Evolutionary conservation across 2,888 invertebrate species (phyloP).

Genomic region (Chymomyza caudatula): DNA sequence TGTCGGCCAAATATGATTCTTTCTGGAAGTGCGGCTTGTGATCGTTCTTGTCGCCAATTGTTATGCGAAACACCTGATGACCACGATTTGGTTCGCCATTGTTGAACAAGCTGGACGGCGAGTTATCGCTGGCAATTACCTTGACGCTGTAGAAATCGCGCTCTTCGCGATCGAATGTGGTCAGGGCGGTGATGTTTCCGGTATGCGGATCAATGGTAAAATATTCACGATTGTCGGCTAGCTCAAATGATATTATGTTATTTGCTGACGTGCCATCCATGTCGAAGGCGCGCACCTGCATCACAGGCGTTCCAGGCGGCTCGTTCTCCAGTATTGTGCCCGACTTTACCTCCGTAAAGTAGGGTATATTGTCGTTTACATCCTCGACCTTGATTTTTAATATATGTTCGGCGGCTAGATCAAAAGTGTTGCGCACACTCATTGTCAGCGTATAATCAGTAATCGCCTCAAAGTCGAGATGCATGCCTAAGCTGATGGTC

Average conservation of each 20-base stretch:
- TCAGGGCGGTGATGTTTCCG: conserved; percentile 91
- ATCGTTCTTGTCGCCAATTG: conserved; percentile 97
- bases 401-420: conserved; percentile 87
- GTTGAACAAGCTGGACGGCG: conserved; percentile 86
- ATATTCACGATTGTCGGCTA: conserved; percentile 84
- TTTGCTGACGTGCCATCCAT: conserved; percentile 90
- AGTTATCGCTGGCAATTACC: conserved; percentile 93
- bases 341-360: conserved; percentile 88
- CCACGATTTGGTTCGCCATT: conserved; percentile 85
- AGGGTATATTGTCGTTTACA: conserved; percentile 94
- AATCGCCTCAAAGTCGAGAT: conserved; percentile 90
- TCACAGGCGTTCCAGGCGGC: conserved; percentile 88
- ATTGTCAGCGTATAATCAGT: conserved; percentile 91
- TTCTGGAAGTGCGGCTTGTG: conserved; percentile 94
- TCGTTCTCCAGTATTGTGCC: conserved; percentile 93
- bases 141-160: conserved; percentile 92
- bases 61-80: conserved; percentile 91
- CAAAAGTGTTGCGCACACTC: conserved; percentile 88
- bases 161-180: conserved; percentile 91
- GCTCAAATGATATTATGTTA: conserved; percentile 89
- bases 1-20: conserved; percentile 84
- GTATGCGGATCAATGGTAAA: conserved; percentile 91
- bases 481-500: conserved; percentile 86
- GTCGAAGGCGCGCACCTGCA: conserved; percentile 91
- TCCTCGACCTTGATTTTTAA: conserved; percentile 89